These are phyloP conservation scores for Brienomyrus brachyistius DNA, from an alignment of 2,113 vertebrate species.

Conservation along the genomic window DNA sequence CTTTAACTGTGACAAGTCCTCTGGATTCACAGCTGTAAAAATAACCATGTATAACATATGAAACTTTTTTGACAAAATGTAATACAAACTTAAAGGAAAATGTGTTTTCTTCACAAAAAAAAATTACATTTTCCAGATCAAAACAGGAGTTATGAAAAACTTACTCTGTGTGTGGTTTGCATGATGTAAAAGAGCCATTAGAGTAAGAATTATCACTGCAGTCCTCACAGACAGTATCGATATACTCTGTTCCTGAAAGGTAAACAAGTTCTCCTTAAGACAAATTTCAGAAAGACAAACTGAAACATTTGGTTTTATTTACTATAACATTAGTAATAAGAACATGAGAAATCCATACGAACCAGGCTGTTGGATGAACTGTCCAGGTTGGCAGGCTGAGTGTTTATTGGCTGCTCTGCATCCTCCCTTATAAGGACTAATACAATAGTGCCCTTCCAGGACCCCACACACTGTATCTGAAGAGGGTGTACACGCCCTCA, in stretches of 20 bases:
- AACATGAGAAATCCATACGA: neutral
- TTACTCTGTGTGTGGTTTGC: too few species aligned
- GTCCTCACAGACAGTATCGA: neutral
- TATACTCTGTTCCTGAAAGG: neutral
- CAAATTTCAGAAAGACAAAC: too few species aligned
- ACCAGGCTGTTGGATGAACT: neutral
- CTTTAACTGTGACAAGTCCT: too few species aligned
- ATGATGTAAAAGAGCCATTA: neutral
- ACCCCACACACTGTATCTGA: constrained; percentile 21
- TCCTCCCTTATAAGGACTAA: neutral
- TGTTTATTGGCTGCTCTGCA: neutral
- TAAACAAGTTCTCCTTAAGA: too few species aligned
- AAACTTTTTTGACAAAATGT: too few species aligned
- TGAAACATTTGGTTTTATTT: too few species aligned
- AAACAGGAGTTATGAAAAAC: too few species aligned
- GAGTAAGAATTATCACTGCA: neutral
- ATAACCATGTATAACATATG: too few species aligned
- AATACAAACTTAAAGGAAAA: too few species aligned
- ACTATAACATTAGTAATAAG: neutral
- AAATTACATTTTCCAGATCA: too few species aligned
- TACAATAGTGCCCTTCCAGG: neutral
- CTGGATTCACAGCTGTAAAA: too few species aligned
- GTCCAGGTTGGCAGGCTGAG: neutral
- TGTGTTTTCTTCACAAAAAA: too few species aligned
- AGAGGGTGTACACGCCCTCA: neutral